Evolutionary conservation across 1,140 invertebrate species (phyloP).

Genomic region (Lysiphlebus fabarum): DNA sequence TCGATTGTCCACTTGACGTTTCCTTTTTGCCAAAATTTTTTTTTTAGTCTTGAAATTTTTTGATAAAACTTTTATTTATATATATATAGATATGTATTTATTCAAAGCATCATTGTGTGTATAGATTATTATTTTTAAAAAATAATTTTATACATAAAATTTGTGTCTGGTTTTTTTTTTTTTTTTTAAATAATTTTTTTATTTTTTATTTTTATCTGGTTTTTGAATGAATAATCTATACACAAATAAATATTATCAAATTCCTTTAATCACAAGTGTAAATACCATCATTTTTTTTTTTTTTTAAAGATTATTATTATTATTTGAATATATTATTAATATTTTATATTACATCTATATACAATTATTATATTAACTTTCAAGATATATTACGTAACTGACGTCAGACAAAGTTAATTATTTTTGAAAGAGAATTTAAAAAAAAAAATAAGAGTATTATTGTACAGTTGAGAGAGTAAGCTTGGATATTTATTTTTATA

Average conservation of each 20-base stretch:
- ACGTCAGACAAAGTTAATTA: constrained; percentile 43
- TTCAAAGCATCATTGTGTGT: no score
- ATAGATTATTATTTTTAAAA: not conserved
- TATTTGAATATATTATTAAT: no score
- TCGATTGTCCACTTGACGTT: constrained; percentile 19
- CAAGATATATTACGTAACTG: constrained; percentile 45
- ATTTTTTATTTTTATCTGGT: not conserved
- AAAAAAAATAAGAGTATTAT: constrained; percentile 12
- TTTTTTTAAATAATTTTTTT: not conserved
- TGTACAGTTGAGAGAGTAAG: constrained; percentile 25
- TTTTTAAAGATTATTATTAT: no score
- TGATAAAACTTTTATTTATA: no score
- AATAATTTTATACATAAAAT: not conserved
- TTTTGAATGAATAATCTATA: not conserved
- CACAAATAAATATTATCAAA: not conserved
- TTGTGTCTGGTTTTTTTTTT: not conserved
- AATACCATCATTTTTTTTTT: no score
- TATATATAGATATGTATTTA: no score
- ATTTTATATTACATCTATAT: no score
- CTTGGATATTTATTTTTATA: constrained; percentile 35
- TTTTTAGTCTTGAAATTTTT: no score
- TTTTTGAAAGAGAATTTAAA: constrained; percentile 32
- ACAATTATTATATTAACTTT: constrained; percentile 31
- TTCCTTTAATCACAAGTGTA: no score
- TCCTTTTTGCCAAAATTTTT: constrained; percentile 8